Evolutionary conservation across 2,797 vertebrate species (phyloP).

Genomic region (Lutjanus campechanus): DNA sequence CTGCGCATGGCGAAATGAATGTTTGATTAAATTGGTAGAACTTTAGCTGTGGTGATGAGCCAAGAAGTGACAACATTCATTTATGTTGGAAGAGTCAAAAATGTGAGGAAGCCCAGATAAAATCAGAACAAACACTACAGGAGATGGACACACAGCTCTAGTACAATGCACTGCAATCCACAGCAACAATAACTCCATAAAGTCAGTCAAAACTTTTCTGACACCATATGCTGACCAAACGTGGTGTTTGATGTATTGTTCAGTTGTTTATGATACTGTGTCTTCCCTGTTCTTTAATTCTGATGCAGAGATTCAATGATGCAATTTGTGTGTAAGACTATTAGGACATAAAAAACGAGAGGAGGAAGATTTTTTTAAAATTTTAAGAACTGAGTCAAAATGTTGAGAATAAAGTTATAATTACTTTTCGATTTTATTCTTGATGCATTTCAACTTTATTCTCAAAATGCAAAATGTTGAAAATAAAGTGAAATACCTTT

Average conservation of each 20-base stretch:
- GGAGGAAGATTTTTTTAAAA: no score
- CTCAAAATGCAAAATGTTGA: no score
- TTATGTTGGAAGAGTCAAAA: slow-evolving; percentile 14
- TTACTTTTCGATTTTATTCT: no score
- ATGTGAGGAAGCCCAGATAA: slow-evolving; percentile 2
- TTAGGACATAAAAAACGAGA: no score
- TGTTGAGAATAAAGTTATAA: no score
- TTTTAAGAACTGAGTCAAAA: no score
- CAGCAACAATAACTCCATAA: not conserved
- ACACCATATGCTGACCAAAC: not conserved
- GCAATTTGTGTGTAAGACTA: not conserved
- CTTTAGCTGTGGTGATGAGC: slow-evolving; percentile 42
- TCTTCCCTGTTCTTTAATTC: slow-evolving; percentile 22
- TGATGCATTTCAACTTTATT: no score
- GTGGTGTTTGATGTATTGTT: not conserved
- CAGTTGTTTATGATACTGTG: slow-evolving; percentile 9
- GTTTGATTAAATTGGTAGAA: slow-evolving; percentile 22
- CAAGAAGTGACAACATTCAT: slow-evolving; percentile 24
- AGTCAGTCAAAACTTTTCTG: slow-evolving; percentile 1
- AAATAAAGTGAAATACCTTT: no score
- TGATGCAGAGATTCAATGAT: slow-evolving; percentile 24
- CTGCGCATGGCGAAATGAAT: slow-evolving; percentile 31
- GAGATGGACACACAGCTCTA: not conserved
- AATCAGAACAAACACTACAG: slow-evolving; percentile 1
- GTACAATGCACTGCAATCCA: not conserved